phyloP scores from a whole-genome alignment of 2,888 invertebrate genomes.

The Emesis russula region DNA sequence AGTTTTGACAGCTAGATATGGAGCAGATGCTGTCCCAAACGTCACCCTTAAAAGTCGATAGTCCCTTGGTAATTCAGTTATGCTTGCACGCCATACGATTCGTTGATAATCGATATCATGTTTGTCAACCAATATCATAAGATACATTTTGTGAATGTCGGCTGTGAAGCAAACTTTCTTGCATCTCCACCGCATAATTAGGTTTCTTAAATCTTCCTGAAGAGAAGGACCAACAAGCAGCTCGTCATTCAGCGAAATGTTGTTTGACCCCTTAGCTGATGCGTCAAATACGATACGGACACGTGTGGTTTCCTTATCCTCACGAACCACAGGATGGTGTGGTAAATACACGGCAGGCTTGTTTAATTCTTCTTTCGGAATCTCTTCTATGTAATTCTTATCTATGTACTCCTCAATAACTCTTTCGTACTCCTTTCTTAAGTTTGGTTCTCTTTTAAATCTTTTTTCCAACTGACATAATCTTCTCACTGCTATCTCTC shows the following conservation, averaged over 20 bases:
- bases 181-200: conserved; percentile 57
- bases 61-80: not conserved
- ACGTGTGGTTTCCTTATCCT: not conserved
- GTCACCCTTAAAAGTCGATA: conserved; percentile 59
- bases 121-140: not conserved
- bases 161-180: conserved; percentile 43
- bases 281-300: not conserved
- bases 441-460: not conserved
- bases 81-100: not conserved
- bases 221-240: conserved; percentile 47
- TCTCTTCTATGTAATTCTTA: not conserved
- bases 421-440: not conserved
- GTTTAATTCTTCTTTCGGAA: not conserved
- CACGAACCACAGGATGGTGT: not conserved
- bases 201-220: conserved; percentile 47
- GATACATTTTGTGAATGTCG: conserved; percentile 31
- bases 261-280: not conserved
- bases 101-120: conserved; percentile 4
- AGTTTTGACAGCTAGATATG: conserved; percentile 71
- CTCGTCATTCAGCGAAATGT: conserved; percentile 53
- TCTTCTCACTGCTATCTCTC: not conserved
- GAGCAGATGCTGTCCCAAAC: conserved; percentile 82
- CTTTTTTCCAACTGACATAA: not conserved
- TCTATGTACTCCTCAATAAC: not conserved
- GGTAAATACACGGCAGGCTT: not conserved